Percentiles rank a stretch among this genome's conserved stretches.
Conservation (phyloP, 2,888 invertebrate genomes). For the Graphium colonna region DNA sequence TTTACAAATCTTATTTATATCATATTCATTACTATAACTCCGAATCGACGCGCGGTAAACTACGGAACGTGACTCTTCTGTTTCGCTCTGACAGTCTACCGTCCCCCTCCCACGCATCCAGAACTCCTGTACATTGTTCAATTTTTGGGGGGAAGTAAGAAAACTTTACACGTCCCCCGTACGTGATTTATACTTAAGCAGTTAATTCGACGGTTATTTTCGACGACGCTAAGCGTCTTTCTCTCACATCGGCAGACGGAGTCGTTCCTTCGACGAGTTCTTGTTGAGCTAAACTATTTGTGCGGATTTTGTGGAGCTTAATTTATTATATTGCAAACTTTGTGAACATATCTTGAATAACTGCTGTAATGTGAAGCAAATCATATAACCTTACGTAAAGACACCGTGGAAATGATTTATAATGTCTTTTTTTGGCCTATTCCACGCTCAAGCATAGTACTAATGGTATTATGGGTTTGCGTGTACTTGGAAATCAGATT, state of each 20-base stretch:
- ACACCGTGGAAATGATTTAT: too few relatives aligned
- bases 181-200: conserved; percentile 2
- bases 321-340: background rate
- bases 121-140: conserved; percentile 30
- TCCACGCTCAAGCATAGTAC: too few relatives aligned
- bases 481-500: too few relatives aligned
- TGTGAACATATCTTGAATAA: background rate
- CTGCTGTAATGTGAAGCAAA: too few relatives aligned
- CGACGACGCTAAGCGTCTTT: background rate
- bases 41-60: conserved; percentile 54
- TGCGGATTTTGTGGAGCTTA: background rate
- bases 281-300: background rate
- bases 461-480: too few relatives aligned
- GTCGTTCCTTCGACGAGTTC: background rate
- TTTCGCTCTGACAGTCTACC: conserved; percentile 31
- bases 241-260: background rate
- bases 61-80: conserved; percentile 45
- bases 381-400: too few relatives aligned
- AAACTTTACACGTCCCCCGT: conserved; percentile 1
- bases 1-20: conserved; percentile 52
- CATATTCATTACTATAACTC: conserved; percentile 59
- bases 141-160: conserved; percentile 27
- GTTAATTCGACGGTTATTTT: background rate
- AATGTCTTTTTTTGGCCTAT: too few relatives aligned
- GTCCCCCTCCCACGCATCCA: conserved; percentile 23